Base-by-base conservation (phyloP, 1,140 invertebrate genomes). In the Phortica variegata region DNA sequence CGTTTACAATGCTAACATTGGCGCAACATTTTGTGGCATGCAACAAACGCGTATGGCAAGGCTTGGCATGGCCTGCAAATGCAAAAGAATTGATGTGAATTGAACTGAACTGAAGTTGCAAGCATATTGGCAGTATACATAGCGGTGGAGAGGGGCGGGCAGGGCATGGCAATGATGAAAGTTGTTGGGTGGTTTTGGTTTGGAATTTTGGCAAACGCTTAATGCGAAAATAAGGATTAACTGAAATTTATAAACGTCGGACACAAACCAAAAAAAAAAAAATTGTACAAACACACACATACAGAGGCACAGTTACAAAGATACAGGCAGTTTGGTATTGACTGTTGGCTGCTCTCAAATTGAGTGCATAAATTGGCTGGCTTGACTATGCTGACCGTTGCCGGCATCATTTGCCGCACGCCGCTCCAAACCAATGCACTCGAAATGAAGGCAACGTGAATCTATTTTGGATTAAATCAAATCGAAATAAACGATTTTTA, bases 401-500 rank as follows among this genome's bases (percentile, higher is more conserved):
- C 2, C 33, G 19, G 6, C 34, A 19, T 26, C 29, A 29, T 19
- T 32, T 39, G 39, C 43, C 17, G 17, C 29, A 34, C 33, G 20
- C 52, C 56, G 33, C 33, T 34, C 33, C 16, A n/a, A n/a, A 15
- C 7, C 8, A 34, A 4, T 34, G 9, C 18, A 9, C 5, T 10
- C 10, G 23, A 26, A 26, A 26, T 8, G 36, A 38, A 12, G 17
- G 68, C 63, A 55, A 65, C 44, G 63, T 68, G n/a, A 66, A 69
- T 65, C 61, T 62, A 72, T 73, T 70, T 58, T 65, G 65, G 70
- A 73, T 73, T 73, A 73, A 73, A 73, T 73, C 70, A 73, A 73
- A 70, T 73, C 70, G 70, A 73, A 73, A 73, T 73, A 73, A 73
- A 73, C 70, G 70, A 73, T 73, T 73, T 73, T 73, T 73, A 73